Evolutionary conservation across 2,888 invertebrate genomes (phyloP).

Genomic region (Pomacea canaliculata): DNA sequence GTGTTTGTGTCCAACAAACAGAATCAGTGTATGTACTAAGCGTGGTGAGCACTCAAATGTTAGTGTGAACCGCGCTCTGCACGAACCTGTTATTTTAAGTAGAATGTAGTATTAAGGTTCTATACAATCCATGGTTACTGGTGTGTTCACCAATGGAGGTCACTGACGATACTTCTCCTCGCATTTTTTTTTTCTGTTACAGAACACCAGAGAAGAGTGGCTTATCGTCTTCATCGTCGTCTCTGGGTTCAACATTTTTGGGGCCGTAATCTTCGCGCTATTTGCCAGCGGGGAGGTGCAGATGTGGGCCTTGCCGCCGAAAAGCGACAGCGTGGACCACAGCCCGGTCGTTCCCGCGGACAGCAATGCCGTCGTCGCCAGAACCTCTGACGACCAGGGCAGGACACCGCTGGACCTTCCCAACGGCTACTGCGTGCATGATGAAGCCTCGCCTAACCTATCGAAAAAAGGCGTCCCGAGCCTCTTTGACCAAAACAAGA

Average conservation of each 20-base stretch:
- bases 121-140: too few relatives aligned
- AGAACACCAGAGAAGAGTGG: slow-evolving; percentile 84
- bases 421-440: too few relatives aligned
- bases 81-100: too few relatives aligned
- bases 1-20: not conserved
- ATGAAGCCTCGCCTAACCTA: too few relatives aligned
- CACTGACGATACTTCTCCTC: too few relatives aligned
- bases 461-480: not conserved
- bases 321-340: not conserved
- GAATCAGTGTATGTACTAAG: slow-evolving; percentile 2
- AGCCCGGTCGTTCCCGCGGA: not conserved
- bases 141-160: too few relatives aligned
- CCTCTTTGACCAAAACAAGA: not conserved
- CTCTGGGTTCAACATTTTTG: slow-evolving; percentile 72
- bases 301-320: slow-evolving; percentile 38
- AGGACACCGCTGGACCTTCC: not conserved
- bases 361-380: not conserved
- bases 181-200: slow-evolving; percentile 33
- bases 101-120: too few relatives aligned
- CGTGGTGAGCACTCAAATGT: not conserved
- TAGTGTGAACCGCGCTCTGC: too few relatives aligned
- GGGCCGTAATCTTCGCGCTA: slow-evolving; percentile 63
- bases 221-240: slow-evolving; percentile 86
- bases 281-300: slow-evolving; percentile 59
- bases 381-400: not conserved